Conservation (phyloP, 2,113 vertebrate species). For the Plotosus lineatus region DNA sequence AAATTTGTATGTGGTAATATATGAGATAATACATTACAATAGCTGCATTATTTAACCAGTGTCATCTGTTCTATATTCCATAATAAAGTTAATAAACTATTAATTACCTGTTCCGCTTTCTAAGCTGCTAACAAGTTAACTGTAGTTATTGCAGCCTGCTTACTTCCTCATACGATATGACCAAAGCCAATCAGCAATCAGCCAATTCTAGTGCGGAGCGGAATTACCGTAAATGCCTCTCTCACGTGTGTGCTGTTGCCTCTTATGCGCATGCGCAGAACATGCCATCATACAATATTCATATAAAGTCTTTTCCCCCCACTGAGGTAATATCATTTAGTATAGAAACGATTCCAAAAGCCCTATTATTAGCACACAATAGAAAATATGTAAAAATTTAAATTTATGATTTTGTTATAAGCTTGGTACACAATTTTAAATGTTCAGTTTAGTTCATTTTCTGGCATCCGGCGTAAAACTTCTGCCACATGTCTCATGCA, state of each 20-base stretch:
- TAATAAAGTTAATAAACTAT: not conserved
- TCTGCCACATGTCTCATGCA: no score
- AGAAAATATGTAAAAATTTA: not conserved
- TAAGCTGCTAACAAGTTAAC: not conserved
- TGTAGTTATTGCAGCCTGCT: not conserved
- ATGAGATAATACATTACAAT: not conserved
- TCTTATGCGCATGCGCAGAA: not conserved
- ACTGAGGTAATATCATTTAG: not conserved
- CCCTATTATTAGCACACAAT: not conserved
- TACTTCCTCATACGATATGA: constrained; percentile 59
- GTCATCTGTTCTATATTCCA: not conserved
- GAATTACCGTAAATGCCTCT: constrained; percentile 22
- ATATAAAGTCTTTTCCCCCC: not conserved
- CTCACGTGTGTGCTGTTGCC: not conserved
- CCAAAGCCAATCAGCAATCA: constrained; percentile 58
- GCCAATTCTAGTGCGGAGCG: not conserved
- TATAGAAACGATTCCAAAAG: not conserved
- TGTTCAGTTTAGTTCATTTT: not conserved
- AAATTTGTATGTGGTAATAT: not conserved
- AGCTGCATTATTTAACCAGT: not conserved
- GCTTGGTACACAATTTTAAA: not conserved
- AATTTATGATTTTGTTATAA: no score
- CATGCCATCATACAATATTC: no score
- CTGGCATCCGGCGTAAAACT: no score
- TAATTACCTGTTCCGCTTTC: constrained; percentile 24